These are phyloP conservation scores for Mugil cephalus DNA, from an alignment of 2,113 vertebrate genomes.

Conservation along the genomic window DNA sequence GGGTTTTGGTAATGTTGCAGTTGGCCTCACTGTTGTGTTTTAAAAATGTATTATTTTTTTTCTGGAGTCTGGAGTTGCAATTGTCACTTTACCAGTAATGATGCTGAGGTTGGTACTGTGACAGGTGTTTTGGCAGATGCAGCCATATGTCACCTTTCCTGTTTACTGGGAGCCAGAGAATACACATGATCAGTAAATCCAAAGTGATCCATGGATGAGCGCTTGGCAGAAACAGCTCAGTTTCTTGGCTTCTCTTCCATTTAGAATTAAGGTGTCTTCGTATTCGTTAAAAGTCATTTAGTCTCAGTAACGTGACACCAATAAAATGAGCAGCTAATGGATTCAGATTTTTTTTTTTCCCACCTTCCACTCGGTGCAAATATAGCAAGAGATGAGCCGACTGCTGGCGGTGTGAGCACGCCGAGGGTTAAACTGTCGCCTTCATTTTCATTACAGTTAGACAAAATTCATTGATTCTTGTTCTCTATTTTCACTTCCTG, in stretches of 20 bases:
- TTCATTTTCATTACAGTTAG: conserved; percentile 42
- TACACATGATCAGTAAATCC: conserved; percentile 31
- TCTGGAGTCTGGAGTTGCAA: background rate
- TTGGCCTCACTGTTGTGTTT: background rate
- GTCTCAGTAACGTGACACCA: conserved; percentile 13
- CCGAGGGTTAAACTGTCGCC: conserved; percentile 52
- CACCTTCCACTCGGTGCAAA: conserved; percentile 40
- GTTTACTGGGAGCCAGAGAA: conserved; percentile 39
- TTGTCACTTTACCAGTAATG: conserved; percentile 27
- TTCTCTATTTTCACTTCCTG: conserved; percentile 22
- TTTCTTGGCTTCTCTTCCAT: conserved; percentile 4
- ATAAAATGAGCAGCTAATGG: conserved; percentile 7
- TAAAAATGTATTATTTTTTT: conserved; percentile 11
- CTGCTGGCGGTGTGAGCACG: conserved; percentile 47
- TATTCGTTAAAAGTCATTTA: conserved; percentile 15
- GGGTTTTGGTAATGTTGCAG: background rate
- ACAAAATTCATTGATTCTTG: conserved; percentile 7
- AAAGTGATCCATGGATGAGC: conserved; percentile 5
- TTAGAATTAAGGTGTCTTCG: conserved; percentile 1
- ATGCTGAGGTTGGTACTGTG: conserved; percentile 5
- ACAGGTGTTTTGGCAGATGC: conserved; percentile 28
- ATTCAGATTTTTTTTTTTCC: conserved; percentile 30
- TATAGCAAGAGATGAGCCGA: conserved; percentile 29
- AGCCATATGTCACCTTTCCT: conserved; percentile 34
- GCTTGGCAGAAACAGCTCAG: conserved; percentile 16